Evolutionary conservation across 2,113 vertebrate genomes (phyloP), one percentile per base, ranked within the genome.

Genomic region (Odobenus rosmarus): DNA sequence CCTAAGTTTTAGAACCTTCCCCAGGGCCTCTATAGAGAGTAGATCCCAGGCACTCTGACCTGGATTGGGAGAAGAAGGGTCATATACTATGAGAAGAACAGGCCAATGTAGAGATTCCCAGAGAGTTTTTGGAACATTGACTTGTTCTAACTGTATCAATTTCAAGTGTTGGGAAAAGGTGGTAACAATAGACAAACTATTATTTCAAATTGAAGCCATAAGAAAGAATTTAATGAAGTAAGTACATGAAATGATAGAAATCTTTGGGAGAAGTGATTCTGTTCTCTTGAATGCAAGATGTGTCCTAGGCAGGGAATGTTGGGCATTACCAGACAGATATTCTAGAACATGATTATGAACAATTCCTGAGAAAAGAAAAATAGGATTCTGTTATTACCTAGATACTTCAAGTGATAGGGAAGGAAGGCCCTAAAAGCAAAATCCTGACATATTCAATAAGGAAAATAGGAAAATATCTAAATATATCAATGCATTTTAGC

Each of bases 311-410:
- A 79, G 90, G 49, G 82, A 83, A 89, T 33, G 18, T 8, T 72
- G 74, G 33, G 19, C n/a, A 46, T 79, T 28, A 23, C 11, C 49
- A 6, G 82, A 33, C 13, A 55, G 36, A 72, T 51, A 46, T 33
- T 26, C 36, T 57, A 77, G 31, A 93, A 93, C 7, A 80, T 55
- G 55, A 72, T 16, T 16, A 69, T 8, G n/a, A 89, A 88, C 24
- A 39, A 49, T 39, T 92, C 61, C n/a, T 88, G 39, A 59, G 64
- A 42, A 91, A 92, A 91, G 10, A 96, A 94, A 84, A 95, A 28
- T 55, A 59, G 39, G 28, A 55, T 84, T 16, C 74, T 49, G 23
- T 33, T 12, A 89, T 79, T 74, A 93, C 9, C 18, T 80, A 88
- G 61, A 51, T 57, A 94, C 18, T 53, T 67, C 86, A 93, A 77